phyloP scores from a whole-genome alignment of 37 sponge, comb jelly and placozoan genomes.

The Dysidea cf. avara region DNA sequence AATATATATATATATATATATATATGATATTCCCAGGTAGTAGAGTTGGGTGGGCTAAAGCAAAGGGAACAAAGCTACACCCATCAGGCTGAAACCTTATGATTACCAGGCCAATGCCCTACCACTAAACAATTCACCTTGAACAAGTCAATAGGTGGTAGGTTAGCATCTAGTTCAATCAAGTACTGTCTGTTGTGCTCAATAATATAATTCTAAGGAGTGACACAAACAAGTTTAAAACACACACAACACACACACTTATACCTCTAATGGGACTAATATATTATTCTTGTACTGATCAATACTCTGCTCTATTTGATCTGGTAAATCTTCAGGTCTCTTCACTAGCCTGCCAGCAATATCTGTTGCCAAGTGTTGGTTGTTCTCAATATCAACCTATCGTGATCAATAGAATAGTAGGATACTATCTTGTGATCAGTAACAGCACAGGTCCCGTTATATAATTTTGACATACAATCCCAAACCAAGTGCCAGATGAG shows the following conservation, averaged over 20 bases:
- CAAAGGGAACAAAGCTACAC: no score
- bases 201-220: conserved; percentile 71
- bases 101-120: background rate
- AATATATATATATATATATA: conserved; percentile 7
- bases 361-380: conserved; percentile 21
- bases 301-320: conserved; percentile 34
- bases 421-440: no score
- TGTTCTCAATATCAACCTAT: conserved; percentile 16
- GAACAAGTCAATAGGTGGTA: conserved; percentile 72
- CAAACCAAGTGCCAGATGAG: no score
- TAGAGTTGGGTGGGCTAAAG: no score
- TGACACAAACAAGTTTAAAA: background rate
- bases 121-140: conserved; percentile 26
- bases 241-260: background rate
- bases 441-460: no score
- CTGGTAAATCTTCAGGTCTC: conserved; percentile 46
- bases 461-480: no score
- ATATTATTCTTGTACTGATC: conserved; percentile 35
- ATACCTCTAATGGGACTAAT: conserved; percentile 38
- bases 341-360: conserved; percentile 54
- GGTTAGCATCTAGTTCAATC: conserved; percentile 87
- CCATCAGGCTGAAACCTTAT: no score
- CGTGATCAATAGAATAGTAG: no score
- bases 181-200: conserved; percentile 70
- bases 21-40: background rate